phyloP scores from a whole-genome alignment of 2,113 vertebrate genomes.

The Vidua macroura region DNA sequence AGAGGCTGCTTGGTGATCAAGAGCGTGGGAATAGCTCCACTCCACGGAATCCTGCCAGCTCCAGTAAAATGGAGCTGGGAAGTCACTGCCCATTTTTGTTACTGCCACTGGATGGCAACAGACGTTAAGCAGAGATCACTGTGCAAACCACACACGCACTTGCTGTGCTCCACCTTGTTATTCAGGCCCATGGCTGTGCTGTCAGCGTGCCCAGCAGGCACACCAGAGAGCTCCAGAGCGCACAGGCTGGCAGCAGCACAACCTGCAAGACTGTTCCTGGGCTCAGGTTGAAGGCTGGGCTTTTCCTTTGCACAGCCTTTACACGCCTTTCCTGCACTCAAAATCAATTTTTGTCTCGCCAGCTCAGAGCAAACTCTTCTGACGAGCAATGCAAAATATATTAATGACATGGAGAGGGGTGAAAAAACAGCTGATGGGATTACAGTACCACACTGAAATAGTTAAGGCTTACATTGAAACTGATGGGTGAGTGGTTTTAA shows the following conservation, averaged over 20 bases:
- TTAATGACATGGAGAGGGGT: not conserved
- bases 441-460: not conserved
- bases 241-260: not conserved
- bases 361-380: not conserved
- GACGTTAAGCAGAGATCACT: not conserved
- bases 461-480: not conserved
- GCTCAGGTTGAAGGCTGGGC: rapidly evolving
- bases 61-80: conserved; percentile 36
- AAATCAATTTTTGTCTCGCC: not conserved
- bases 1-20: not conserved
- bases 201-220: not conserved
- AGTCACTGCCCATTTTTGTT: conserved; percentile 43
- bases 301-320: not conserved
- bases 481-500: not conserved
- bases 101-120: conserved; percentile 76
- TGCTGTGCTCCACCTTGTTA: not conserved
- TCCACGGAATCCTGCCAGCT: not conserved
- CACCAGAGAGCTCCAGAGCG: not conserved
- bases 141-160: not conserved
- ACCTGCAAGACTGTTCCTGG: not conserved
- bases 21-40: not conserved
- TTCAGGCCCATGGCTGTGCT: not conserved
- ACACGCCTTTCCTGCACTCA: not conserved
- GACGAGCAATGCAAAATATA: not conserved
- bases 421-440: not conserved